A percentile compares a stretch with the other conserved stretches of the same genome.
Conservation (phyloP, 2,888 invertebrate genomes). For the Eristalis pertinax region DNA sequence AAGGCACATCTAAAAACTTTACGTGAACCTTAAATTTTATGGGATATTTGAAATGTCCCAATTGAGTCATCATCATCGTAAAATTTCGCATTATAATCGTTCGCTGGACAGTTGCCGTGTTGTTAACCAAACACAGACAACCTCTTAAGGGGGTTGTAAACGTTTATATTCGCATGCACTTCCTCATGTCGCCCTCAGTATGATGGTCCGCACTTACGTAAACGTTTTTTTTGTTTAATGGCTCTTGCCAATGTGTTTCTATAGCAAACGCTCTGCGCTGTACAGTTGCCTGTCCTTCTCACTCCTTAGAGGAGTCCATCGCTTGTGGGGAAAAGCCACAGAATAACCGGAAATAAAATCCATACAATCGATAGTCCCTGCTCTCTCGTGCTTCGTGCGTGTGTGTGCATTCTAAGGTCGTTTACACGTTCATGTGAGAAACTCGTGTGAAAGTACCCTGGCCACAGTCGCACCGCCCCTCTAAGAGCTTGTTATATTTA, state of each 20-base stretch:
- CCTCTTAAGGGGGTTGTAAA: not conserved
- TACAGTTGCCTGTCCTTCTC: not conserved
- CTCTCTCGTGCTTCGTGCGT: not conserved
- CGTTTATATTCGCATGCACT: not conserved
- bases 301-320: not conserved
- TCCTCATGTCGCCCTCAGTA: not conserved
- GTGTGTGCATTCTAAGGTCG: constrained; percentile 14
- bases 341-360: constrained; percentile 37
- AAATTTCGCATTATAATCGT: not conserved
- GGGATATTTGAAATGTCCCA: not conserved
- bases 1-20: not conserved
- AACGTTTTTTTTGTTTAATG: constrained; percentile 25
- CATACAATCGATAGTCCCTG: constrained; percentile 32
- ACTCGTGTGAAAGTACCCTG: not conserved
- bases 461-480: not conserved
- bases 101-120: not conserved
- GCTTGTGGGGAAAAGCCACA: not conserved
- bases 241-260: constrained; percentile 43
- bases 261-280: constrained; percentile 1
- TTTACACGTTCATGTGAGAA: constrained; percentile 17
- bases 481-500: not conserved
- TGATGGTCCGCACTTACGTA: constrained; percentile 13
- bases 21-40: not conserved
- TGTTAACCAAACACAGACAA: constrained; percentile 2
- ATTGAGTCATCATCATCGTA: not conserved